These are phyloP conservation scores for Thyatira batis DNA, from an alignment of 2,888 invertebrate genomes.

Conservation along the genomic window DNA sequence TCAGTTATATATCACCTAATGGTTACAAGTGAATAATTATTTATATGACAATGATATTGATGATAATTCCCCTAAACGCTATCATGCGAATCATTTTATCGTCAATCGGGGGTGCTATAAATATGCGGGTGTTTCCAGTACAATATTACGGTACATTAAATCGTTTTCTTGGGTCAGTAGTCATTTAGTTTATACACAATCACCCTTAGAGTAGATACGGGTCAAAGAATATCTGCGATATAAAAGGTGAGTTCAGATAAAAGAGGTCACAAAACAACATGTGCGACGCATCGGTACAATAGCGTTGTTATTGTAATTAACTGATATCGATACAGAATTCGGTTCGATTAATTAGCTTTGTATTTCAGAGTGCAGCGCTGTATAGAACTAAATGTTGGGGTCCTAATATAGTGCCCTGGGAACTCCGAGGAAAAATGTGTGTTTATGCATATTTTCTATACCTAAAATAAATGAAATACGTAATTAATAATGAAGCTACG, in stretches of 20 bases:
- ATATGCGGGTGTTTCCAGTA: constrained; percentile 29
- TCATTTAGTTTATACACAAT: constrained; percentile 42
- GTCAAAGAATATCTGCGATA: constrained; percentile 5
- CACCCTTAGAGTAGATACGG: constrained; percentile 11
- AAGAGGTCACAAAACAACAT: not conserved
- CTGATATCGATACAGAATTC: not conserved
- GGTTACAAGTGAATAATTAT: not conserved
- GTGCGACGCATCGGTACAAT: no score
- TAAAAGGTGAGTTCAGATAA: not conserved
- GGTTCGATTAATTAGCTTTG: not conserved
- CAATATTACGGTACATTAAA: constrained; percentile 34
- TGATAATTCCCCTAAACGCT: not conserved
- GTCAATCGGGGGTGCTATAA: constrained; percentile 26
- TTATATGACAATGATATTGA: not conserved
- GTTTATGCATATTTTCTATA: no score
- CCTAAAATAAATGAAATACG: no score
- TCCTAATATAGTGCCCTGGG: not conserved
- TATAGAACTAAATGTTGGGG: not conserved
- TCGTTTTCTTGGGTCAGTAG: constrained; percentile 46
- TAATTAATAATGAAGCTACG: no score
- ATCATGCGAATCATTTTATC: not conserved
- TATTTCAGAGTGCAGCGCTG: not conserved
- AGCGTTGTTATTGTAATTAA: not conserved
- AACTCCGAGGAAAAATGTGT: no score
- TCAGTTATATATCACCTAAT: no score